Base-by-base conservation (phyloP, 2,888 invertebrate species). In the Conus canariensis region DNA sequence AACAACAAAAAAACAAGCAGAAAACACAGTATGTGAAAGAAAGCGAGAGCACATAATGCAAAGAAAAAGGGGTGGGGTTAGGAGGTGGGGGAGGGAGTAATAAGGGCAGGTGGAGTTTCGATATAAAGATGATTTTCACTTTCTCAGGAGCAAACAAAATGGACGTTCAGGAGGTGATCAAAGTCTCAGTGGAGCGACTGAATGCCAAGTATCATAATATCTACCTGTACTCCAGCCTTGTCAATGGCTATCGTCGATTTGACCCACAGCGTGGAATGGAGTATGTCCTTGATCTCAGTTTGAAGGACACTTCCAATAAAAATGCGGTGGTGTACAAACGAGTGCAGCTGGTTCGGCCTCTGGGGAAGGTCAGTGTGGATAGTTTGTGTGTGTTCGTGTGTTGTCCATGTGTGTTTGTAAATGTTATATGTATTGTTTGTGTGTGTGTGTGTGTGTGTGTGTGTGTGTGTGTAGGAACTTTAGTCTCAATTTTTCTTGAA, bases 261-360 rank as follows among this genome's bases (percentile, higher is more conserved):
- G 98, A 98, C 96, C 97, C 82, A 0, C 97, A 97, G 0, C 97
- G 98, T 91, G 98, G 98, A 86, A 97, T 98, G 97, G 98, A 98
- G 96, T 98, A 98, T 95, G 97, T 97, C 89, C 95, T 98, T n/a
- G 98, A 98, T 96, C 95, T 97, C 87, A 93, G 93, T 22, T 94
- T 96, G 60, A 87, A 92, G 8, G 94, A 95, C 90, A 91, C 91
- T 2, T 87, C 90, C 19, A 88, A 91, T 5, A 90, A 92, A 25
- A 92, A 92, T 10, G 80, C 77, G 8, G 92, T 93, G 70, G 91
- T 93, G 6, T 90, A 94, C 85, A 94, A 95, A 90, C 97, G 98
- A 94, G 97, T 98, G 93, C 98, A 98, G 97, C 97, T 98, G 82
- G 97, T 98, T 89, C 98, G 99, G 93, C 98, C 98, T 22, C 97